Conservation (phyloP, 2,888 invertebrate genomes). For the Furcula furcula region DNA sequence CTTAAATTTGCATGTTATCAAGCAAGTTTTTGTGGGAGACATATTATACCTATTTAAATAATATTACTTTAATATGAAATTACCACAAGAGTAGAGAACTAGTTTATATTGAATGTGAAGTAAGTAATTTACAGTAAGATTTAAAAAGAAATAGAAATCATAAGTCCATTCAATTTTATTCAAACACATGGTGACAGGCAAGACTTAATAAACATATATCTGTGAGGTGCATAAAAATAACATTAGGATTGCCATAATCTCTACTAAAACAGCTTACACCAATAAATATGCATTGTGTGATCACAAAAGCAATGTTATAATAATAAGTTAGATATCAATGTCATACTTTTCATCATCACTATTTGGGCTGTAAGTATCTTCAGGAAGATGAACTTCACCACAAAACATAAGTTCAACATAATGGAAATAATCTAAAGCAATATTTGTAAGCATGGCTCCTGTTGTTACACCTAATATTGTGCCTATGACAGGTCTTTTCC, state of each 20-base stretch:
- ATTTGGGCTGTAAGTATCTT: conserved; percentile 69
- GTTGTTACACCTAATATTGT: conserved; percentile 87
- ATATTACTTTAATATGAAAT: too few relatives aligned
- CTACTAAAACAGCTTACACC: not conserved
- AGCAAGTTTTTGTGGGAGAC: too few relatives aligned
- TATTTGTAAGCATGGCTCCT: conserved; percentile 84
- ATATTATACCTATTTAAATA: too few relatives aligned
- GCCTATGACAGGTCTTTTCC: conserved; percentile 85
- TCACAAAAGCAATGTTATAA: conserved; percentile 9
- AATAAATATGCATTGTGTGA: conserved; percentile 1
- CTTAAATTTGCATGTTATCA: too few relatives aligned
- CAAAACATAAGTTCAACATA: conserved; percentile 83
- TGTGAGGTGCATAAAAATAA: not conserved
- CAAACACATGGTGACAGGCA: conserved; percentile 37
- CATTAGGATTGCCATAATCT: not conserved
- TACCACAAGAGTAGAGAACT: too few relatives aligned
- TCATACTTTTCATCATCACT: conserved; percentile 81
- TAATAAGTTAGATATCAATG: conserved; percentile 61
- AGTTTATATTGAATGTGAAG: too few relatives aligned
- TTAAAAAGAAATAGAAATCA: too few relatives aligned
- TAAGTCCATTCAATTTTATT: too few relatives aligned
- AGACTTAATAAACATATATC: conserved; percentile 22
- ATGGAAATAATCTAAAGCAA: conserved; percentile 84
- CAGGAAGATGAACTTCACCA: conserved; percentile 73
- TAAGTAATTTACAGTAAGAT: too few relatives aligned